Evolutionary conservation across 2,797 vertebrate genomes (phyloP).

Genomic region (Rallus crepitans): DNA sequence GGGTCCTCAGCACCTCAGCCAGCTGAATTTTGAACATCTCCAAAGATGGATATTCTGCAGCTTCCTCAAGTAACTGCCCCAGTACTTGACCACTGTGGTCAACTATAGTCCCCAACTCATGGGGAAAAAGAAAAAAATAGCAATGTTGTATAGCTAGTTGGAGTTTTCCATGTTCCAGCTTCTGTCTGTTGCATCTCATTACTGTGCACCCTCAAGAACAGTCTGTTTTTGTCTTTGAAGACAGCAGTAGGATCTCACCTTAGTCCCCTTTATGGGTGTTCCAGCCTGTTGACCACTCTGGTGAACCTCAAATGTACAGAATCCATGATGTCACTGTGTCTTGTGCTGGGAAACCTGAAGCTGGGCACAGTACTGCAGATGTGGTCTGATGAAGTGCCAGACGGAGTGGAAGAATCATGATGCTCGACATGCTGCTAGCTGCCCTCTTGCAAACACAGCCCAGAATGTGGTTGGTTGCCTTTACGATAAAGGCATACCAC

Average conservation of each 20-base stretch:
- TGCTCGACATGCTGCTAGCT: neutral
- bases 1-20: fast-evolving
- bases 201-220: neutral
- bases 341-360: neutral
- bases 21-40: neutral
- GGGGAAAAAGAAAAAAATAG: neutral
- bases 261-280: neutral
- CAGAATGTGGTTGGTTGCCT: neutral
- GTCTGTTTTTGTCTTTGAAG: neutral
- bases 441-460: neutral
- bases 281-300: neutral
- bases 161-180: neutral
- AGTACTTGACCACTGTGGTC: neutral
- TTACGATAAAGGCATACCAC: neutral
- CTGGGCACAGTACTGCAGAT: neutral
- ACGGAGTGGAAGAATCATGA: neutral
- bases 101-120: neutral
- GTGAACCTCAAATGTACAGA: neutral
- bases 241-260: neutral
- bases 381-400: neutral
- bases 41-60: neutral
- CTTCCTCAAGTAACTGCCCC: neutral
- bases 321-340: neutral
- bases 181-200: neutral
- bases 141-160: neutral